These are phyloP conservation scores for Nycticebus coucang DNA, from an alignment of 2,113 vertebrate genomes.

Conservation along the genomic window DNA sequence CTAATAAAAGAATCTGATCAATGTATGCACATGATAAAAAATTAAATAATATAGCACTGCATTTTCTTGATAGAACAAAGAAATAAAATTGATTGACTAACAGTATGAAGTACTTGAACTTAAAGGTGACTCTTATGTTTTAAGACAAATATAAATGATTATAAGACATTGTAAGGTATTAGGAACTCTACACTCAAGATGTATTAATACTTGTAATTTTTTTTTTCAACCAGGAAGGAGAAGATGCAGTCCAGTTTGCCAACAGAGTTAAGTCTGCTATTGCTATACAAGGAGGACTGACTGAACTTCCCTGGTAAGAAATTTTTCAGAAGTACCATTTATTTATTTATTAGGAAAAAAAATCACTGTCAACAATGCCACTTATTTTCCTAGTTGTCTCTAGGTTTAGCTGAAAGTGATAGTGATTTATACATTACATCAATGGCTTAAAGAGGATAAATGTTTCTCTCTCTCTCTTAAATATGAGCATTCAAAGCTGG, in stretches of 20 bases:
- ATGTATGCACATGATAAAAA: neutral
- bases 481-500: neutral
- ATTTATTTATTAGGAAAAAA: neutral
- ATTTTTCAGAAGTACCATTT: neutral
- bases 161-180: neutral
- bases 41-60: neutral
- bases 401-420: neutral
- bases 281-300: conserved; percentile 92
- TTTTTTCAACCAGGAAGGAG: conserved; percentile 87
- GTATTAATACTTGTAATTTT: neutral
- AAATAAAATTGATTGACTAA: neutral
- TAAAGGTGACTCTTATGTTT: conserved; percentile 23
- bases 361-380: neutral
- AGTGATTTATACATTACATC: neutral
- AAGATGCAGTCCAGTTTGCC: conserved; percentile 95
- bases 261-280: conserved; percentile 96
- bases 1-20: neutral
- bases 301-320: conserved; percentile 94
- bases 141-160: conserved; percentile 23
- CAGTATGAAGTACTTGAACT: conserved; percentile 15
- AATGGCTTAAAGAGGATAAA: neutral
- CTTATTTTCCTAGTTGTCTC: neutral
- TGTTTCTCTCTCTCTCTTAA: neutral
- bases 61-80: conserved; percentile 26
- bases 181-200: neutral